Base-by-base conservation (phyloP, 2,113 vertebrate genomes). In the Cynopterus brachyotis region DNA sequence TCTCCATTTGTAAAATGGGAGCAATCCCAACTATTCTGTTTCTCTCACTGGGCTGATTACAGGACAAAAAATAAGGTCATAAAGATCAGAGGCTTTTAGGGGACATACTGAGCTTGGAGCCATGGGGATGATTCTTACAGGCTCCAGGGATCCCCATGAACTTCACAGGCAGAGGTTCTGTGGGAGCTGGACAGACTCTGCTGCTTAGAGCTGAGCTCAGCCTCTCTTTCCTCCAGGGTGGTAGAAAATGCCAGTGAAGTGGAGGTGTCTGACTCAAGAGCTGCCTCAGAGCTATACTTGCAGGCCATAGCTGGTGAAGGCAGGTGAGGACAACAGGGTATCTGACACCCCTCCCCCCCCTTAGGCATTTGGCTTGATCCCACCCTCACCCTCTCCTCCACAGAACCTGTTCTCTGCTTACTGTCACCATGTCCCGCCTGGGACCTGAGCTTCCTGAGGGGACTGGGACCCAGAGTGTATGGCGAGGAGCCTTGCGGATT, bases 211-310 rank as follows among this genome's bases (percentile, higher is more conserved):
- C 50, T 73, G 70, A 97, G 53, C 35, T 70, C 57, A 73, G 30
- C 12, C 47, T 70, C 62, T 24, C 9, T 19, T 95, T 96, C 45
- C 55, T 97, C 69, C 84, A 99, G 99, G 75, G 96, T 98, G 69
- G 96, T 98, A 19, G 98, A 96, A 85, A 72, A 87, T 32, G 50
- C 30, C 66, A 83, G n/a, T 13, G 84, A 91, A 76, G 19, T 42
- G 1, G 24, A 70, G 16, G 87, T 91, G 37, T 92, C 30, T 70
- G 96, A 89, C 94, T 96, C 98, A 97, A 67, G 80, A 95, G 76
- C 97, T 97, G 67, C 98, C 98, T 96, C 98, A 91, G 94, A 98
- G 37, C n/a, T 82, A 37, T 97, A 95, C 98, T 80, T 99, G 98
- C 87, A 97, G 11, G 37, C 45, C 50, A 28, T 69, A 73, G 45